These are phyloP conservation scores for Conopomorpha cramerella DNA, from an alignment of 1,140 invertebrate genomes.

Conservation along the genomic window DNA sequence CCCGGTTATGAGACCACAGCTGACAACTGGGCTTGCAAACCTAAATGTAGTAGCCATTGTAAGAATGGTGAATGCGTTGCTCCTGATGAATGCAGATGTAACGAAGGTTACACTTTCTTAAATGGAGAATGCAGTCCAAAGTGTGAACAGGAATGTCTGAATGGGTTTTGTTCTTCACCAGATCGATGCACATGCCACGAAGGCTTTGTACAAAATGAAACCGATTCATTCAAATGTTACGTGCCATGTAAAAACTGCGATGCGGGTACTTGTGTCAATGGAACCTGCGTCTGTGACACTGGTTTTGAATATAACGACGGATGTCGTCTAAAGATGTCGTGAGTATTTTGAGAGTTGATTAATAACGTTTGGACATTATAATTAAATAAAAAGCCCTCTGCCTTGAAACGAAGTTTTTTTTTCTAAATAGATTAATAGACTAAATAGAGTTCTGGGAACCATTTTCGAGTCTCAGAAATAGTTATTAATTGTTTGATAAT, in stretches of 20 bases:
- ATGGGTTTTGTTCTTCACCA: conserved; percentile 56
- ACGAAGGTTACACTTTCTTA: conserved; percentile 13
- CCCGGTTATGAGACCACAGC: conserved; percentile 13
- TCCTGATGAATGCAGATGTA: conserved; percentile 9
- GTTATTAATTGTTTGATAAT: conserved; percentile 11
- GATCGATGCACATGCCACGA: conserved; percentile 58
- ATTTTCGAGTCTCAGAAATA: conserved; percentile 7
- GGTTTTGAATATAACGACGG: conserved; percentile 13
- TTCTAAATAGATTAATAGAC: too few species aligned
- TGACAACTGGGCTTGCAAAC: conserved; percentile 5
- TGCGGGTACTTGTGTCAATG: conserved; percentile 14
- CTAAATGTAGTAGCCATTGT: conserved; percentile 9
- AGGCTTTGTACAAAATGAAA: conserved; percentile 4
- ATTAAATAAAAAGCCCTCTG: too few species aligned
- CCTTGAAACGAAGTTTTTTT: too few species aligned
- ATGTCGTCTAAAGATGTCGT: too few species aligned
- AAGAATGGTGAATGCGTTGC: conserved; percentile 11
- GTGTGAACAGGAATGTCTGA: conserved; percentile 44
- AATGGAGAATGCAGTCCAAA: conserved; percentile 6
- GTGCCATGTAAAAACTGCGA: conserved; percentile 10
- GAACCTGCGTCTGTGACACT: conserved; percentile 24
- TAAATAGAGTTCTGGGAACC: too few species aligned
- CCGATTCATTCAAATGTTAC: conserved; percentile 8
- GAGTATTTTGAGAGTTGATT: too few species aligned
- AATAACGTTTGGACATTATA: too few species aligned